phyloP scores from a whole-genome alignment of 2,113 vertebrate species.

The Stomatorhinus ivindoensis region DNA sequence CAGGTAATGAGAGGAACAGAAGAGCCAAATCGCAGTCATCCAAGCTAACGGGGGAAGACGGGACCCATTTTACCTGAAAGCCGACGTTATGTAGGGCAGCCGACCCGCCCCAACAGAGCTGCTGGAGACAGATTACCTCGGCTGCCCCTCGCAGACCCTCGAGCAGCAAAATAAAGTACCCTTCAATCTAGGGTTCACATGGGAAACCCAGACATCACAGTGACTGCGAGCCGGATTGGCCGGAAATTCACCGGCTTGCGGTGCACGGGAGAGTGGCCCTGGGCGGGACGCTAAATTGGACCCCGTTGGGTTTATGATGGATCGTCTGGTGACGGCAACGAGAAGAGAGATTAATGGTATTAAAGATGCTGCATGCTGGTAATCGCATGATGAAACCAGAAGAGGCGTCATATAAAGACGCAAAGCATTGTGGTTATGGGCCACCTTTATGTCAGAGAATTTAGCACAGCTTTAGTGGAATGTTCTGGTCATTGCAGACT shows the following conservation, averaged over 20 bases:
- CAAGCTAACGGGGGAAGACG: neutral
- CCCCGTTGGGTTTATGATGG: neutral
- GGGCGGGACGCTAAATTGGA: neutral
- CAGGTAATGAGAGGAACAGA: neutral
- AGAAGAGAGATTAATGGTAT: neutral
- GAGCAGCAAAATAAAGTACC: slow-evolving; percentile 14
- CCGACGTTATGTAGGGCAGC: neutral
- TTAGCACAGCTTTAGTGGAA: neutral
- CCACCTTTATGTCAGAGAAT: neutral
- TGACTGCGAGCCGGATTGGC: neutral
- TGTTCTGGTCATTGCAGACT: neutral
- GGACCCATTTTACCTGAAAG: neutral
- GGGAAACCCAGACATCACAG: neutral
- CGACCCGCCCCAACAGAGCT: neutral
- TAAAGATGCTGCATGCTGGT: neutral
- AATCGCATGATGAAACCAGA: neutral
- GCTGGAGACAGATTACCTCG: slow-evolving; percentile 9
- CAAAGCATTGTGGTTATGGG: neutral
- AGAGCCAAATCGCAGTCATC: neutral
- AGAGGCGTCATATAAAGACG: neutral
- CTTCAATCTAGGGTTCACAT: slow-evolving; percentile 13
- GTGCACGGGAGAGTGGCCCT: neutral
- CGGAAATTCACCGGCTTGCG: neutral
- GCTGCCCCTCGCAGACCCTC: neutral
- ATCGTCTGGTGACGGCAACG: neutral